Base-by-base conservation (phyloP, 1,140 invertebrate species). In the Paraescarpia echinospica region DNA sequence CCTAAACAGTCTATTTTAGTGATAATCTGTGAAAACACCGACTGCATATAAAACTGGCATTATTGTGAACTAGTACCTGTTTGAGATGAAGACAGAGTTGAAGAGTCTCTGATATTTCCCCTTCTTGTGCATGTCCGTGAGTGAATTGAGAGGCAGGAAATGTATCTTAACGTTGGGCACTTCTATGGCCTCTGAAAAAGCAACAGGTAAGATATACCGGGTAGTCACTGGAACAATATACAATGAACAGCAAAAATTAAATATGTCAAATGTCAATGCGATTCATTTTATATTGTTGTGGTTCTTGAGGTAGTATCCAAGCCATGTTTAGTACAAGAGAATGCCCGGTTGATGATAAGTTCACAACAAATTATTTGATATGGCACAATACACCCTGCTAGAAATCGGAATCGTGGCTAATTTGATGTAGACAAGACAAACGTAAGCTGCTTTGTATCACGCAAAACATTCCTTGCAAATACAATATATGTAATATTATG, bases 31-130 rank as follows among this genome's bases (percentile, higher is more conserved):
- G 41, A 41, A 4, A 41, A 41, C 41, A 41, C 41, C 4, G 41
- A 4, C 12, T 77, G 59, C 27, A 27, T 22, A 1, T 4, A 77
- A 77, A 18, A 2, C 59, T 77, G 59, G 9, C 12, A 77, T 27
- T 77, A 0, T 77, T 77, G 59, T 77, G 90, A 90, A 90, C 14
- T 22, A 2, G 8, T 91, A 91, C 91, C 91, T 91, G 33, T 91
- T 91, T 34, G 91, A 35, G 27, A 91, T 33, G 91, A 27, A 91
- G 91, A 91, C 91, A 18, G 33, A 48, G n/a, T 91, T 51, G 41
- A 91, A 91, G 91, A 91, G 91, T 48, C 48, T 91, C 91, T 91
- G 35, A 59, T 48, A 91, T 91, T 51, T 91, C 6, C 34, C 18
- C 91, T 91, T 91, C 91, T 91, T 91, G 34, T 91, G 34, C 91